phyloP scores from a whole-genome alignment of 2,113 vertebrate species.

The Zapus hudsonius region DNA sequence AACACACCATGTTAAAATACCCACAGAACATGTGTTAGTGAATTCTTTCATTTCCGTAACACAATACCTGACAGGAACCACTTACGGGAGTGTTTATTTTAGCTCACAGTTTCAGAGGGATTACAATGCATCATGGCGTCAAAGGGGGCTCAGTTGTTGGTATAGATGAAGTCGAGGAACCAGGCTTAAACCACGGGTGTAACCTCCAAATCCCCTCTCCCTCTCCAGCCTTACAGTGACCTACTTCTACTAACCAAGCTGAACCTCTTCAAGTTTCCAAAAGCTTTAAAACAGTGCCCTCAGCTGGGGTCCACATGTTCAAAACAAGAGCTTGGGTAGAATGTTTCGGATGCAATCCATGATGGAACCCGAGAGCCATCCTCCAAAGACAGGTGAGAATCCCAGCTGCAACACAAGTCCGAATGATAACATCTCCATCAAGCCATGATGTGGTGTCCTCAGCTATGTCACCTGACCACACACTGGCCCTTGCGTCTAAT shows the following conservation, averaged over 20 bases:
- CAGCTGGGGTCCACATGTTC: background rate
- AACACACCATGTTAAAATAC: constrained; percentile 15
- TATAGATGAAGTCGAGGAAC: background rate
- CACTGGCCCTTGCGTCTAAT: background rate
- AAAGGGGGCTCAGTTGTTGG: background rate
- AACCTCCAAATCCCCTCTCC: background rate
- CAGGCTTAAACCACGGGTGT: too few species aligned
- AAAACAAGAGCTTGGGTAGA: background rate
- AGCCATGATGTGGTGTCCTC: background rate
- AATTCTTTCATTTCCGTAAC: background rate
- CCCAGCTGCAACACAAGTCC: background rate
- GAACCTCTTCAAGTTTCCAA: background rate
- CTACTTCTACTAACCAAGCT: background rate
- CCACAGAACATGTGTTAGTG: background rate
- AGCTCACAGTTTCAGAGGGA: background rate
- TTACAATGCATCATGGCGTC: background rate
- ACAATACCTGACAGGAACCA: background rate
- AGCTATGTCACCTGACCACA: background rate
- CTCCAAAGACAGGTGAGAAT: background rate
- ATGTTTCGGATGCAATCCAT: background rate
- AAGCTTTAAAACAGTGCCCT: background rate
- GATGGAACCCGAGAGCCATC: background rate
- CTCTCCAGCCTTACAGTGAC: background rate
- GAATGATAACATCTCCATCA: background rate
- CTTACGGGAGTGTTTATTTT: background rate